Percentiles rank a stretch among this genome's conserved stretches.
phyloP scores from a whole-genome alignment of 2,888 invertebrate genomes.

The Dyspetes luteomarginatus region DNA sequence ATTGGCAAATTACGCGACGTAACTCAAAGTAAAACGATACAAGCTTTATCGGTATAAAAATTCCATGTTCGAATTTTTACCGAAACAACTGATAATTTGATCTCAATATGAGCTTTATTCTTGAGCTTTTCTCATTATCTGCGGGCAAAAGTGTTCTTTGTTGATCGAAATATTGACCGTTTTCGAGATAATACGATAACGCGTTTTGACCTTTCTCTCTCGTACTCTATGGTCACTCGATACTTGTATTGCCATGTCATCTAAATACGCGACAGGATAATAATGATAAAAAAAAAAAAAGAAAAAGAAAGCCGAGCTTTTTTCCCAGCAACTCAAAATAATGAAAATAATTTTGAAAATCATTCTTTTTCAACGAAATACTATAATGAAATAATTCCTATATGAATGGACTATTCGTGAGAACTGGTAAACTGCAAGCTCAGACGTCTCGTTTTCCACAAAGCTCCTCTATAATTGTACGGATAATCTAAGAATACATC shows the following conservation, averaged over 20 bases:
- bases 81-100: too few species aligned
- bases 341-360: not conserved
- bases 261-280: not conserved
- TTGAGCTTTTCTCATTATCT: too few species aligned
- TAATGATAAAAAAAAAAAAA: not conserved
- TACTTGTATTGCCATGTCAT: constrained; percentile 32
- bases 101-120: too few species aligned
- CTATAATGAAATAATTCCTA: not conserved
- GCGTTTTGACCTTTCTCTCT: not conserved
- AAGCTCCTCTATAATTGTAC: not conserved
- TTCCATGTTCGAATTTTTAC: too few species aligned
- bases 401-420: not conserved
- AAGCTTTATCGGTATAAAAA: too few species aligned
- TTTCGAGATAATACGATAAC: too few species aligned
- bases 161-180: too few species aligned
- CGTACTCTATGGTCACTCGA: constrained; percentile 10
- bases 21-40: too few species aligned
- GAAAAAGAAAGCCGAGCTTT: not conserved
- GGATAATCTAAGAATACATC: constrained; percentile 33
- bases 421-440: not conserved
- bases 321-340: not conserved
- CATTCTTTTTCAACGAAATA: not conserved
- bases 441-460: not conserved
- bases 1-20: constrained; percentile 53
- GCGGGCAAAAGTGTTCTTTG: too few species aligned